Percentiles rank a stretch among this genome's conserved stretches.
phyloP scores from a whole-genome alignment of 2,113 vertebrate genomes.

The Plestiodon gilberti region DNA sequence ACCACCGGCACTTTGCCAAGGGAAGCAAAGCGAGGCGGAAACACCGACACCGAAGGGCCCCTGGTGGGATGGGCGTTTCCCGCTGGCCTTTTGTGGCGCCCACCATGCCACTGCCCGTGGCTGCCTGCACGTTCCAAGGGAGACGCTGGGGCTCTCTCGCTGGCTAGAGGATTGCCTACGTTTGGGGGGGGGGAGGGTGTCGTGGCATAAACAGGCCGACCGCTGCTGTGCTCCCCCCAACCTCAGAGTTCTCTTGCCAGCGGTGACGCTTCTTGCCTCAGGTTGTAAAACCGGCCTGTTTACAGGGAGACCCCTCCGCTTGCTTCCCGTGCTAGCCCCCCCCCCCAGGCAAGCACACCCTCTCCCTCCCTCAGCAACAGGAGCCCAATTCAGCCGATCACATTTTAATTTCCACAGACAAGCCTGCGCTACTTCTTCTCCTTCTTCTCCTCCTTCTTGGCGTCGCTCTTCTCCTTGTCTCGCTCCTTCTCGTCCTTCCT shows the following conservation, averaged over 20 bases:
- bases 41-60: no score
- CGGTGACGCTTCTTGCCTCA: not conserved
- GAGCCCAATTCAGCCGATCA: constrained; percentile 62
- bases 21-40: no score
- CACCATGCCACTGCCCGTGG: not conserved
- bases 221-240: not conserved
- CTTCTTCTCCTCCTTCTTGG: constrained; percentile 87
- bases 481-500: constrained; percentile 97
- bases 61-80: no score
- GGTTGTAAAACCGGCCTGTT: accelerated
- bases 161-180: no score
- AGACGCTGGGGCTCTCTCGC: not conserved
- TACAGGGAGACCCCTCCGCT: not conserved
- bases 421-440: constrained; percentile 83
- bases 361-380: not conserved
- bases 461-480: constrained; percentile 85
- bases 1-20: no score
- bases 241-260: accelerated
- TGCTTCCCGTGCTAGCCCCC: not conserved
- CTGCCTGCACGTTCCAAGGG: not conserved
- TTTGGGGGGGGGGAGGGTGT: not conserved
- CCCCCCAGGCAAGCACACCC: not conserved
- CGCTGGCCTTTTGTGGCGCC: no score
- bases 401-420: constrained; percentile 80
- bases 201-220: not conserved